Conservation (phyloP, 37 sponge, comb jelly and placozoan genomes). For the Haliclona indistincta region DNA sequence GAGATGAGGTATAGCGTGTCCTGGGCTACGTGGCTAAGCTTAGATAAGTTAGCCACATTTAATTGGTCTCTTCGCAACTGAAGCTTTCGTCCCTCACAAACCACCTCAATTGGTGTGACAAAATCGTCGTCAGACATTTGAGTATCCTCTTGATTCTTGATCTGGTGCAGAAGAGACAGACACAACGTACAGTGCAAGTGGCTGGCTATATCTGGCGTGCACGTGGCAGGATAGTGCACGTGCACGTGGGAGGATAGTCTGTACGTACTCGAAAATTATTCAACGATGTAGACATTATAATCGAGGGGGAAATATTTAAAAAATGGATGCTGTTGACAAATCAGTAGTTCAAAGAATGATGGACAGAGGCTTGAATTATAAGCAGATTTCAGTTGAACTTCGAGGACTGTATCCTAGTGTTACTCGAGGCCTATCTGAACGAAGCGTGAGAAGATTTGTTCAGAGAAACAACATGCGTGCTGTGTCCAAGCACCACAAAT, state of each 20-base stretch:
- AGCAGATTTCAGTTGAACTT: neutral
- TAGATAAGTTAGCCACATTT: neutral
- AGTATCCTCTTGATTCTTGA: too few species aligned
- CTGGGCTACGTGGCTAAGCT: neutral
- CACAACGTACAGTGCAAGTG: too few species aligned
- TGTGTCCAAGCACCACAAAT: neutral
- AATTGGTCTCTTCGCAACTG: constrained; percentile 8
- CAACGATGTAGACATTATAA: neutral
- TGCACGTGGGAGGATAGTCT: too few species aligned
- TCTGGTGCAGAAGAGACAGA: too few species aligned
- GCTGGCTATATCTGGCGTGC: too few species aligned
- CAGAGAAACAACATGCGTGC: neutral
- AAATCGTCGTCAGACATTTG: too few species aligned
- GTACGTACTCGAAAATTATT: too few species aligned
- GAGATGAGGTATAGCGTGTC: constrained; percentile 4
- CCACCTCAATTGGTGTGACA: too few species aligned
- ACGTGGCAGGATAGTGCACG: too few species aligned
- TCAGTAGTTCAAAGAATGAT: neutral
- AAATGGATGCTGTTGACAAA: neutral
- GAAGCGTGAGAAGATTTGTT: constrained; percentile 15
- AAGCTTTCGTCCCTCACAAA: neutral
- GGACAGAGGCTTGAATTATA: neutral
- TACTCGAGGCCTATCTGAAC: constrained; percentile 4
- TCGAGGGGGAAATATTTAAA: neutral
- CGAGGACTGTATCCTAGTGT: neutral